Percentiles rank a stretch among this genome's conserved stretches.
Evolutionary conservation across 2,113 vertebrate species (phyloP).

Genomic region (Scolopax mira): DNA sequence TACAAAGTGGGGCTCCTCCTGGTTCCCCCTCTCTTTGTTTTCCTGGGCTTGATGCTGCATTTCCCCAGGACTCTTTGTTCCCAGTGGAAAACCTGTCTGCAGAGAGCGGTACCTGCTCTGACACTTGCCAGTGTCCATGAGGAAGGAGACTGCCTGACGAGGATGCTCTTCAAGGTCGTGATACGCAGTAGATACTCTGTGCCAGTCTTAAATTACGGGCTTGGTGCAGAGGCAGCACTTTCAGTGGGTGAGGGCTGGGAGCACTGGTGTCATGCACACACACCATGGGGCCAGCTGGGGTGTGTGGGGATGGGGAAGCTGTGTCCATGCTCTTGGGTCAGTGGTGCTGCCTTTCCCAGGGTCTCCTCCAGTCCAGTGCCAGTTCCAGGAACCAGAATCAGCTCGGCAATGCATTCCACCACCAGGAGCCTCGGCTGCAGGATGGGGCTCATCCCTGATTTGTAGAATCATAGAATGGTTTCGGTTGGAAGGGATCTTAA

Average conservation of each 20-base stretch:
- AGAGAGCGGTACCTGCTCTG: not conserved
- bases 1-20: not conserved
- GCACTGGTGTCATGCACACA: not conserved
- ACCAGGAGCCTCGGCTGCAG: not conserved
- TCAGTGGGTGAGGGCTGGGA: not conserved
- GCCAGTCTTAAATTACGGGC: not conserved
- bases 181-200: not conserved
- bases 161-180: not conserved
- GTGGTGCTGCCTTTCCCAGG: not conserved
- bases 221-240: not conserved
- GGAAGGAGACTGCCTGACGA: not conserved
- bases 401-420: accelerated
- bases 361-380: not conserved
- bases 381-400: not conserved
- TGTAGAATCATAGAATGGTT: not conserved
- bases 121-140: accelerated
- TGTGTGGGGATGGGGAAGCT: accelerated
- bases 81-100: not conserved
- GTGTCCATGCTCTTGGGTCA: not conserved
- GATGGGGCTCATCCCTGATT: accelerated
- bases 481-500: not conserved
- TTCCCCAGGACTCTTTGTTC: not conserved
- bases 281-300: not conserved
- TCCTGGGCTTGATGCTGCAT: not conserved
- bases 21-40: not conserved